phyloP scores from a whole-genome alignment of 2,888 invertebrate genomes.

The Seira musarum region DNA sequence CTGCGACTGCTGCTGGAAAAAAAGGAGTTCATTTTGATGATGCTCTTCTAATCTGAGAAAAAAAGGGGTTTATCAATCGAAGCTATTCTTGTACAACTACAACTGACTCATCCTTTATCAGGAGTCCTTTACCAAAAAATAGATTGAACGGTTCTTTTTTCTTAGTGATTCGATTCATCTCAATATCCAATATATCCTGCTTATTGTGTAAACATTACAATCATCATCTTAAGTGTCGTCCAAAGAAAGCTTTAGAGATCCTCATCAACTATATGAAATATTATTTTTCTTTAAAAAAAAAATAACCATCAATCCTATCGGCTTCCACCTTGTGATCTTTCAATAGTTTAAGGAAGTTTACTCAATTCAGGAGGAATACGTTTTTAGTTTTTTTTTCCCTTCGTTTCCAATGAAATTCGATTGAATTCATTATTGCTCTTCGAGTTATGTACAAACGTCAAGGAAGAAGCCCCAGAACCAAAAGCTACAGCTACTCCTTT shows the following conservation, averaged over 20 bases:
- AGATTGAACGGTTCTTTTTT: slow-evolving; percentile 25
- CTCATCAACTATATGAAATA: slow-evolving; percentile 27
- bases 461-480: slow-evolving; percentile 44
- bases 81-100: slow-evolving; percentile 20
- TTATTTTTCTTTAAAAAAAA: slow-evolving; percentile 19
- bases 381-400: slow-evolving; percentile 19
- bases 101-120: not conserved
- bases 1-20: slow-evolving; percentile 25
- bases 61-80: slow-evolving; percentile 39
- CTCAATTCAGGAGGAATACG: not conserved
- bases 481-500: slow-evolving; percentile 17
- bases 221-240: slow-evolving; percentile 13
- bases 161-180: slow-evolving; percentile 7
- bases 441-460: slow-evolving; percentile 54
- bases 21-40: not conserved
- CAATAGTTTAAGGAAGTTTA: slow-evolving; percentile 9
- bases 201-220: slow-evolving; percentile 10
- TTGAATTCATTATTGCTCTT: slow-evolving; percentile 7
- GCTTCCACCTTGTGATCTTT: slow-evolving; percentile 59
- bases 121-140: slow-evolving; percentile 32
- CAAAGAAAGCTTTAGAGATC: slow-evolving; percentile 24
- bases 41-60: slow-evolving; percentile 6
- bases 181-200: slow-evolving; percentile 23
- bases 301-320: slow-evolving; percentile 6
- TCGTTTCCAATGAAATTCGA: not conserved